Evolutionary conservation across 2,113 vertebrate species (phyloP), one percentile per base, ranked within the genome.

Genomic region (Phainopepla nitens): DNA sequence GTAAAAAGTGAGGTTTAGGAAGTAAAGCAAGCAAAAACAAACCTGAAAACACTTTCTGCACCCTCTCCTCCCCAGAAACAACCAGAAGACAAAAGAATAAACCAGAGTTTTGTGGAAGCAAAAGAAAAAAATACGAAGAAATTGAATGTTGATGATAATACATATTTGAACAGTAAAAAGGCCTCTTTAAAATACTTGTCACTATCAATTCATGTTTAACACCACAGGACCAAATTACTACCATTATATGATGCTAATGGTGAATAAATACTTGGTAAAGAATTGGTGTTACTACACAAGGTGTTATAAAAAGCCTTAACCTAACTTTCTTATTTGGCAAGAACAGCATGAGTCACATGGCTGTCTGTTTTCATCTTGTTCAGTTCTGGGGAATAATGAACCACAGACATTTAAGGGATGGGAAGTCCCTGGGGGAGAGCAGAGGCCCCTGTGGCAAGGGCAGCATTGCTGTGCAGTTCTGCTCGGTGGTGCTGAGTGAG

Each of bases 201-300:
- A 45, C 5, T 57, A 44, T 35, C 27, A 44, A 6, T 76, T 79
- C 13, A 14, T 13, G 7, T 44, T 86, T 81, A 50, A 77, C 11
- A 31, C 10, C 9, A 6, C 9, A 27, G 42, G 10, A 71, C 20
- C 36, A 69, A 39, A 21, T 29, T 41, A 16, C 24, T 85, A 27
- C 19, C 15, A 39, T 5, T 82, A 33, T 50, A 18, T 28, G 39
- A 44, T 71, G 21, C 29, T 73, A 29, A 50, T 51, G 36, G 80
- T 49, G 53, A 87, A 41, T 69, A 83, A 72, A 47, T 44, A 17
- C 10, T 29, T 23, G 31, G 27, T 72, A 28, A 65, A 49, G 18
- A 50, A 57, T 33, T 0, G 0, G 3, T 20, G 5, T 57, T 50
- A 44, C 29, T 42, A 16, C 15, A 49, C 2, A 0, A 50, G n/a